Evolutionary conservation across 2,113 vertebrate species (phyloP).

Genomic region (Vimba vimba): DNA sequence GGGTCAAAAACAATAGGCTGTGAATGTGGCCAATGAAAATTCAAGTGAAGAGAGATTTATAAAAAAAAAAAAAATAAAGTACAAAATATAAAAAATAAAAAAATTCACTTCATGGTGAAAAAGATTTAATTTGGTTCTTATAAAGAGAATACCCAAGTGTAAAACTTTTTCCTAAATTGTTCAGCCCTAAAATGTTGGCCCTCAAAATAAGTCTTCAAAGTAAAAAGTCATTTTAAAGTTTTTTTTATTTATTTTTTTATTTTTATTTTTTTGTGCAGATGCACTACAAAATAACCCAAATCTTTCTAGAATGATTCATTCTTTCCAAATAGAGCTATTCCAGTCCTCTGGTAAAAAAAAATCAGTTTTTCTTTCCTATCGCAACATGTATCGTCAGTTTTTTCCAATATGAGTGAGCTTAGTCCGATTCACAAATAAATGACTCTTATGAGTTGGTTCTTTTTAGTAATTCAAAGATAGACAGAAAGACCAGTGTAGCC

Average conservation of each 20-base stretch:
- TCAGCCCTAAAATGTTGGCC: not conserved
- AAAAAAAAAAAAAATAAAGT: no score
- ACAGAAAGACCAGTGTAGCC: not conserved
- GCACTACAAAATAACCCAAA: not conserved
- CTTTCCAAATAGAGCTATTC: not conserved
- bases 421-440: not conserved
- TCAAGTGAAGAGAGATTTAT: not conserved
- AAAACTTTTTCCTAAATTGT: not conserved
- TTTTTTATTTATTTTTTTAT: not conserved
- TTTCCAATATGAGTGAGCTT: not conserved
- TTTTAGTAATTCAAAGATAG: not conserved
- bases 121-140: no score
- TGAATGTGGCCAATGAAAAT: not conserved
- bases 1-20: not conserved
- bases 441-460: not conserved
- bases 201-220: not conserved
- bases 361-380: not conserved
- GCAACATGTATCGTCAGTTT: not conserved
- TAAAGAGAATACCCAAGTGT: not conserved
- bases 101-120: not conserved
- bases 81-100: no score
- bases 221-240: not conserved
- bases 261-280: not conserved
- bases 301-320: not conserved
- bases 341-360: not conserved